phyloP scores from a whole-genome alignment of 2,888 invertebrate genomes.

The Microplitis manilae region DNA sequence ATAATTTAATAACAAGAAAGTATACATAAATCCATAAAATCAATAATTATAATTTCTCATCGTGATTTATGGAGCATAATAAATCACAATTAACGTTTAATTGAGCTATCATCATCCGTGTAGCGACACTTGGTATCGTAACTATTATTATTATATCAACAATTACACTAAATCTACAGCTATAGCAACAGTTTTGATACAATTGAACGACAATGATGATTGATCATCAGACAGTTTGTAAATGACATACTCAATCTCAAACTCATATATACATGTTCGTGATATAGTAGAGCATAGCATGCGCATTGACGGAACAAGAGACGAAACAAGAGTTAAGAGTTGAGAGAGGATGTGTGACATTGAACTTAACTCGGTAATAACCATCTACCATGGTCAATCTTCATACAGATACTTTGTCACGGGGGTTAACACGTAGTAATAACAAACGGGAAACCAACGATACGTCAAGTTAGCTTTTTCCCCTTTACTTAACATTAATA shows the following conservation, averaged over 20 bases:
- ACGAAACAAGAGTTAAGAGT: constrained; percentile 48
- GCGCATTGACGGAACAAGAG: constrained; percentile 35
- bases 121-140: neutral
- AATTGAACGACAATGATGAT: constrained; percentile 44
- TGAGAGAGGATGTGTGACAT: constrained; percentile 61
- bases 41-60: neutral
- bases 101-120: neutral
- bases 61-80: neutral
- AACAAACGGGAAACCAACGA: constrained; percentile 15
- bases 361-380: constrained; percentile 69
- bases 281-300: neutral
- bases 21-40: neutral
- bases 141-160: neutral
- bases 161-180: neutral
- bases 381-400: constrained; percentile 52
- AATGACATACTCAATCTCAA: constrained; percentile 13
- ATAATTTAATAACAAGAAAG: neutral
- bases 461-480: constrained; percentile 14
- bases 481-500: neutral
- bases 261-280: neutral
- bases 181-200: constrained; percentile 12
- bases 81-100: neutral
- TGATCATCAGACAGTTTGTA: constrained; percentile 64
- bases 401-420: constrained; percentile 19
- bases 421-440: constrained; percentile 3